Percentiles rank a stretch among this genome's conserved stretches.
Conservation (phyloP, 2,113 vertebrate genomes). For the Oreochromis tanganicae region DNA sequence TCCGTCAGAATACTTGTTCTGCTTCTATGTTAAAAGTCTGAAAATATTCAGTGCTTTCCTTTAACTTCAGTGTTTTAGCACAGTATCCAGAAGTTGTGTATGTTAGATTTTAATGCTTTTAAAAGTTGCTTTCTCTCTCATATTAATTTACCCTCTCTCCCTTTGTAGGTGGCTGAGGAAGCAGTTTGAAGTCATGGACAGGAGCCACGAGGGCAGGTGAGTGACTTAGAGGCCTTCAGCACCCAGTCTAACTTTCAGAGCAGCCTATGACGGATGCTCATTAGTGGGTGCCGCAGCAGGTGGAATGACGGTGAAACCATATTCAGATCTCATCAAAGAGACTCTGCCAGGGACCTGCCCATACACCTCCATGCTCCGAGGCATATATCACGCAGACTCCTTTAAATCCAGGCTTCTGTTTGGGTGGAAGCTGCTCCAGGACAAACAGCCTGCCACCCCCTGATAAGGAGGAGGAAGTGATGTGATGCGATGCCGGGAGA, state of each 20-base stretch:
- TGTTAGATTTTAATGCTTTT: neutral
- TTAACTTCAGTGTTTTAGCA: neutral
- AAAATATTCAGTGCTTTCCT: neutral
- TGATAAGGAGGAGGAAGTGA: slow-evolving; percentile 59
- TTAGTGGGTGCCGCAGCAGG: neutral
- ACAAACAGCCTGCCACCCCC: slow-evolving; percentile 58
- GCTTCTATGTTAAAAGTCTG: neutral
- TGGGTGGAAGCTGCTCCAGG: slow-evolving; percentile 43
- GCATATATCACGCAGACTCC: neutral
- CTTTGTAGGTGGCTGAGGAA: slow-evolving; percentile 79
- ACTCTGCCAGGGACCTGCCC: neutral
- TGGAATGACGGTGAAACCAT: neutral
- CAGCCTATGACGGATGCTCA: neutral
- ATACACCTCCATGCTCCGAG: neutral
- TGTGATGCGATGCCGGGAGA: slow-evolving; percentile 30
- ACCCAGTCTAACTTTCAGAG: neutral
- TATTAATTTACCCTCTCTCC: neutral
- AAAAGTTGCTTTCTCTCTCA: neutral
- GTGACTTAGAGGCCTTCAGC: slow-evolving; percentile 17
- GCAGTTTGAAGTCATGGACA: slow-evolving; percentile 82
- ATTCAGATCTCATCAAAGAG: slow-evolving; percentile 36
- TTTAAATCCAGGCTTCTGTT: slow-evolving; percentile 3
- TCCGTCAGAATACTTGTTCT: neutral
- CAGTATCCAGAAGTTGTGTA: neutral
- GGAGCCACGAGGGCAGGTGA: slow-evolving; percentile 81